Percentiles rank a stretch among this genome's conserved stretches.
Conservation (phyloP, 2,888 invertebrate genomes). For the Platycnemis pennipes region DNA sequence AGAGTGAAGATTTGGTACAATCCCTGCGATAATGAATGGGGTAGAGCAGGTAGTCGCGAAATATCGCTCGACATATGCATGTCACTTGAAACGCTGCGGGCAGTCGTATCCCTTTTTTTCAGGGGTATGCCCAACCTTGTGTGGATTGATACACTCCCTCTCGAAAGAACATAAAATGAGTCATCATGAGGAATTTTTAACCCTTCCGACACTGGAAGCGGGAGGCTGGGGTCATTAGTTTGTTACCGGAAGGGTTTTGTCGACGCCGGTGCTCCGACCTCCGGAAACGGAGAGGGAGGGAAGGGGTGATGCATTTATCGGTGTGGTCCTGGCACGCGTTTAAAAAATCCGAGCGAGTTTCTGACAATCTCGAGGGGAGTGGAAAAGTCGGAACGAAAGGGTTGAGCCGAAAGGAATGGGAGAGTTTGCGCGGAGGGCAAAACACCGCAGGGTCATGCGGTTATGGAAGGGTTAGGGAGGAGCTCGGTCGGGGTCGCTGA, state of each 20-base stretch:
- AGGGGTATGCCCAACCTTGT: not conserved
- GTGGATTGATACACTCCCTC: not conserved
- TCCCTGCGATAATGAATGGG: too few relatives aligned
- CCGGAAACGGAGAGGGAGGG: too few relatives aligned
- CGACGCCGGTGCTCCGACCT: not conserved
- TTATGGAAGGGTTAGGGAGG: not conserved
- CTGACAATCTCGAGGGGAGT: not conserved
- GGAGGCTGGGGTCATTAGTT: not conserved
- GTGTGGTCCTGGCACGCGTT: not conserved
- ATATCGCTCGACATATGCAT: too few relatives aligned
- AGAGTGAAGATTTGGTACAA: too few relatives aligned
- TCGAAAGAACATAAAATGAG: not conserved
- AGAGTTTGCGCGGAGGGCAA: not conserved
- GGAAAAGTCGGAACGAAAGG: not conserved
- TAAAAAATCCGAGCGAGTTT: not conserved
- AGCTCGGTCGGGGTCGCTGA: not conserved
- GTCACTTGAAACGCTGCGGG: not conserved
- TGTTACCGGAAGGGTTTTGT: constrained; percentile 25
- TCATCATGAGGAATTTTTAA: not conserved
- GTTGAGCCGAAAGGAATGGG: not conserved
- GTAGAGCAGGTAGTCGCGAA: too few relatives aligned
- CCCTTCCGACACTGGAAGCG: not conserved
- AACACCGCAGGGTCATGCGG: not conserved
- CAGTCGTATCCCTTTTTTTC: not conserved
- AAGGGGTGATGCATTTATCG: not conserved